A percentile compares a stretch with the other conserved stretches of the same genome.
Conservation (phyloP, 2,113 vertebrate species). For the Probosciger aterrimus region DNA sequence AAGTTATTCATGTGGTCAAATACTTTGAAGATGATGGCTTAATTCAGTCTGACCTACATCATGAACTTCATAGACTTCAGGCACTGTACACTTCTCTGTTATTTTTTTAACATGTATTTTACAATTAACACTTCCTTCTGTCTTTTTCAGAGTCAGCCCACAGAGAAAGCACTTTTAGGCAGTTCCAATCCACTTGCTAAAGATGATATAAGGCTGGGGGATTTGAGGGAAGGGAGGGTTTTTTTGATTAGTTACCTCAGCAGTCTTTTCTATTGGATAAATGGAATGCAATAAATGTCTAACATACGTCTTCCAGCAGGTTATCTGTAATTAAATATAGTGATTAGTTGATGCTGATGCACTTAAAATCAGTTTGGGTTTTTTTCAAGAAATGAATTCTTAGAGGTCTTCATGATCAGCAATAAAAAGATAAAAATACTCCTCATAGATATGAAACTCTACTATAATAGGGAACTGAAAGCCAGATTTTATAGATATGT, state of each 20-base stretch:
- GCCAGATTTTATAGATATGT: slow-evolving; percentile 6
- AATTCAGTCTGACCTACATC: background rate
- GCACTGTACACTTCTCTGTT: background rate
- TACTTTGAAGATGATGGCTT: background rate
- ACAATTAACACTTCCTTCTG: background rate
- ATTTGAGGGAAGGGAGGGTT: background rate
- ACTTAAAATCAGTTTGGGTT: background rate
- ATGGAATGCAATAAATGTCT: background rate
- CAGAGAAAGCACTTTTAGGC: background rate
- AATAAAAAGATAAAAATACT: slow-evolving; percentile 19
- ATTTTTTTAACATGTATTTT: background rate
- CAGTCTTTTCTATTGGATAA: background rate
- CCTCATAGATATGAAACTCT: background rate
- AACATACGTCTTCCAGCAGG: background rate
- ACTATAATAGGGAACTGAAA: background rate
- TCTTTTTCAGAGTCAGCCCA: background rate
- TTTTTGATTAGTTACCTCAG: background rate
- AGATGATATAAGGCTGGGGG: background rate
- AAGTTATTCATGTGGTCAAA: background rate
- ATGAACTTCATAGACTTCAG: background rate
- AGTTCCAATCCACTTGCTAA: background rate
- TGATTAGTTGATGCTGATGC: background rate
- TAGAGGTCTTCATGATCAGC: background rate
- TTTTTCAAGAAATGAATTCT: background rate
- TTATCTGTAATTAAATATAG: background rate